Base-by-base conservation (phyloP, 2,113 vertebrate genomes). In the Petromus typicus region DNA sequence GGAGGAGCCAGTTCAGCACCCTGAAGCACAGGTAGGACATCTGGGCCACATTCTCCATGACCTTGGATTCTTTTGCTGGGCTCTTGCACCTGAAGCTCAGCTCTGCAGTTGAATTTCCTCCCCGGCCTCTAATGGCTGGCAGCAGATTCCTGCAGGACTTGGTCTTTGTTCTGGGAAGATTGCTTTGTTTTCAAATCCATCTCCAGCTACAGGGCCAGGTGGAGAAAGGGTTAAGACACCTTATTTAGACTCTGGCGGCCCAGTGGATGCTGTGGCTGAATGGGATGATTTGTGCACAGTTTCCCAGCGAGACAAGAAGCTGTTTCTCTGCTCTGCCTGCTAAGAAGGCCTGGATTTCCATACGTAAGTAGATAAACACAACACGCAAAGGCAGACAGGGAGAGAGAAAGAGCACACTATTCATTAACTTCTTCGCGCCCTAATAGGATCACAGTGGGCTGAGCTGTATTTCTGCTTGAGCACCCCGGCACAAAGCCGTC, bases 331-430 rank as follows among this genome's bases (percentile, higher is more conserved):
- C 95, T 45, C 91, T 69, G 89, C 67, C 73, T 88, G 1, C 94
- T 85, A 25, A 78, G 93, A 71, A 90, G 91, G 86, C 86, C 45
- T 25, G 83, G 94, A 86, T 97, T 96, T 94, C 89, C 89, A 82
- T 89, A 90, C 61, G 69, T 51, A 75, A 91, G 80, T 51, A 97
- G 93, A 96, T 92, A 75, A 95, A 96, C 93, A 76, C 57, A 22
- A 22, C 34, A 2, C 1, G 10, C 8, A 1, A 16, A 82, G 61
- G 86, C 91, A 30, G 95, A 43, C 66, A 18, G 84, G 59, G 45
- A 40, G 43, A n/a, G 5, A 32, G 83, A 61, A 25, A 79, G 89
- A 80, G 13, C 86, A 73, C 86, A n/a, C 86, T 18, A 2, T 76
- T 95, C 83, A 71, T 96, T 73, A 91, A 79, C 89, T 88, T 83